Evolutionary conservation across 2,113 vertebrate species (phyloP), one percentile per base, ranked within the genome.

Genomic region (Numenius arquata): DNA sequence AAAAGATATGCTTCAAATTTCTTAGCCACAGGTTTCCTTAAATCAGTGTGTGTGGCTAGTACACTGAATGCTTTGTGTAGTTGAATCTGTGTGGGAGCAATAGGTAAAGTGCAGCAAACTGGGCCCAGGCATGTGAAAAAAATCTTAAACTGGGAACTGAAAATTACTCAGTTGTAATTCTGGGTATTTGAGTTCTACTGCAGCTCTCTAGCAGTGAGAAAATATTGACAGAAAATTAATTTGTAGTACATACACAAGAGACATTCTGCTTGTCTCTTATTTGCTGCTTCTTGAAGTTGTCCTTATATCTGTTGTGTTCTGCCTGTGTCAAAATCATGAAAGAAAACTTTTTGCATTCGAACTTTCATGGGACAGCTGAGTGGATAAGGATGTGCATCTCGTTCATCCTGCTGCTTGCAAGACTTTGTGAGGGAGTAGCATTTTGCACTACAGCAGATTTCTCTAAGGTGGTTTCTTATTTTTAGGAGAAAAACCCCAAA

Each of bases 161-260:
- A 85, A 79, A 58, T 83, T 56, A 11, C 22, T 55, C 11, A 22
- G 7, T 45, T 52, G 4, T 83, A 61, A 27, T 66, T 93, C 9
- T 72, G 32, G 14, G 16, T 59, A 20, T 55, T 93, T 48, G 29
- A 68, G 20, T 72, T 91, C 34, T 73, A 25, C 9, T 76, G 45
- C 23, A 76, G 48, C 34, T 91, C 45, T 30, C 25, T 34, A 68
- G 62, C 20, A 56, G 36, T 1, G 12, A 56, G 12, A 88, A 68
- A 72, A 36, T 68, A 81, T 10, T 72, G 29, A 30, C 26, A 50
- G 29, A 52, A 81, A n/a, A 80, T 84, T 66, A 36, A 15, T 82
- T 88, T 89, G 21, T 23, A 41, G 7, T 77, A 12, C 29, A 19
- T 0, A 1, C 2, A 4, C 2, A 1, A 48, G 52, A 47, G 48